Evolutionary conservation across 2,113 vertebrate species (phyloP).

Genomic region (Lonchura striata): DNA sequence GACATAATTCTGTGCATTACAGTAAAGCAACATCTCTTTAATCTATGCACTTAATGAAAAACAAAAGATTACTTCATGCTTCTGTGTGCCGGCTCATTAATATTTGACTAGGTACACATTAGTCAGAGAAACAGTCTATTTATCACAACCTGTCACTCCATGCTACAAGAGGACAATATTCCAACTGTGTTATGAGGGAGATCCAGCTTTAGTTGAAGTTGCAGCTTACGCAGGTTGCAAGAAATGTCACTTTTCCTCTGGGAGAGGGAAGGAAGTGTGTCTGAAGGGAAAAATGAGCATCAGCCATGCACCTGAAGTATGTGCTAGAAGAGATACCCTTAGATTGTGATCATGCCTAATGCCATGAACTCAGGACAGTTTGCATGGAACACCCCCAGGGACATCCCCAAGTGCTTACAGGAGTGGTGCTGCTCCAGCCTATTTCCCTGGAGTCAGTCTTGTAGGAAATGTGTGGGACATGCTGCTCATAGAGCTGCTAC

Average conservation of each 20-base stretch:
- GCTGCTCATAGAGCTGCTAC: neutral
- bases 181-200: neutral
- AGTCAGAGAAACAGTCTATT: conserved; percentile 36
- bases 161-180: neutral
- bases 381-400: neutral
- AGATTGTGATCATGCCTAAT: neutral
- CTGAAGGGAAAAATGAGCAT: neutral
- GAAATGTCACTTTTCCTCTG: neutral
- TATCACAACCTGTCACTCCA: neutral
- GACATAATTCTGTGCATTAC: conserved; percentile 63
- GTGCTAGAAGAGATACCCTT: neutral
- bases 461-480: neutral
- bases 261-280: neutral
- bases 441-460: neutral
- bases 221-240: neutral
- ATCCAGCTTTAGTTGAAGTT: neutral
- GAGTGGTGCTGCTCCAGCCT: neutral
- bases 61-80: conserved; percentile 40
- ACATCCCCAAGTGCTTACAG: neutral
- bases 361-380: neutral
- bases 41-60: conserved; percentile 51
- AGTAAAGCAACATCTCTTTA: conserved; percentile 58
- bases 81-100: conserved; percentile 19
- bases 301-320: neutral
- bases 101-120: neutral